Evolutionary conservation across 2,888 invertebrate genomes (phyloP).

Genomic region (Plebejus argus): DNA sequence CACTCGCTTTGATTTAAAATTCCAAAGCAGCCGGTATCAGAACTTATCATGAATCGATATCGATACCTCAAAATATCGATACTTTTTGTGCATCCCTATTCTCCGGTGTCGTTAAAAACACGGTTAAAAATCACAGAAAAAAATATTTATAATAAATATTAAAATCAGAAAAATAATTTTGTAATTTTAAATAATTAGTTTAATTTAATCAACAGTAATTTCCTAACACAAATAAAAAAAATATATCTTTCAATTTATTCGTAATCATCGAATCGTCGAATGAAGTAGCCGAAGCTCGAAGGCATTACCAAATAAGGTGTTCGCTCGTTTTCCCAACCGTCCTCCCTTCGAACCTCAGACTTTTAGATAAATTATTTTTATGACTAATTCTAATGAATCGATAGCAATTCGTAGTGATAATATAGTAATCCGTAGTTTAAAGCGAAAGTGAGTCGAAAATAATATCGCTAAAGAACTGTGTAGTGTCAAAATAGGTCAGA

Average conservation of each 20-base stretch:
- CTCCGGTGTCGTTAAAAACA: not conserved
- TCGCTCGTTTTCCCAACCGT: conserved; percentile 83
- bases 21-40: too few species aligned
- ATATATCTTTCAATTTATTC: conserved; percentile 46
- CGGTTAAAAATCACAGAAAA: conserved; percentile 1
- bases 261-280: conserved; percentile 58
- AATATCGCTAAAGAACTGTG: conserved; percentile 50
- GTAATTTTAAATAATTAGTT: not conserved
- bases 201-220: not conserved
- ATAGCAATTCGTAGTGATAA: conserved; percentile 70
- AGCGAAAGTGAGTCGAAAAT: conserved; percentile 69
- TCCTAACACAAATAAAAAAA: not conserved
- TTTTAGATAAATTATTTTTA: conserved; percentile 72
- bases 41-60: not conserved
- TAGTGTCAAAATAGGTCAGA: conserved; percentile 78
- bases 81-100: not conserved
- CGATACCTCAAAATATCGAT: not conserved
- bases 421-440: conserved; percentile 62
- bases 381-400: conserved; percentile 75
- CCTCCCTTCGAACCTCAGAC: conserved; percentile 80
- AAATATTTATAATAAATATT: not conserved
- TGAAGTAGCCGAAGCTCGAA: conserved; percentile 77
- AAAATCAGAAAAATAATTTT: not conserved
- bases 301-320: conserved; percentile 86
- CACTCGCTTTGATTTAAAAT: too few species aligned